Base-by-base conservation (phyloP, 2,797 vertebrate genomes). In the Taeniopygia guttata region DNA sequence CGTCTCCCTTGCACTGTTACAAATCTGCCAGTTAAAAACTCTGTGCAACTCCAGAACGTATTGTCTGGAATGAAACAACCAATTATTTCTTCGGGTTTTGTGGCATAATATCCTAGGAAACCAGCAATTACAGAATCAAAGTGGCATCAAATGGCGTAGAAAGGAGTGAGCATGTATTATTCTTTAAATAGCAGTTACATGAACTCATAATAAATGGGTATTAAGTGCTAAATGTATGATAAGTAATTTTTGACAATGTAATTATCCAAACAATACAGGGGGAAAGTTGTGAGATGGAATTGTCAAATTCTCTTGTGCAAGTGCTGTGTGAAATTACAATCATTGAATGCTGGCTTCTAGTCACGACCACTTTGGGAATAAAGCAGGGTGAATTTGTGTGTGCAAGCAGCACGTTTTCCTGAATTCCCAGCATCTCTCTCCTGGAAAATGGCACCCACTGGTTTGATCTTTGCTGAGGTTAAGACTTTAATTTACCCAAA, bases 51-150 rank as follows among this genome's bases (percentile, higher is more conserved):
- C 90, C 96, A 89, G 97, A 97, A 95, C 76, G 93, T 96, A 98
- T 98, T 98, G 98, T 98, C 97, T 98, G 97, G 90, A 96, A 95
- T 76, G 96, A 97, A 98, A 98, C 97, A 97, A 97, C 93, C 97
- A 98, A 98, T 98, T 98, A 98, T 97, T 97, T 96, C 93, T 98
- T 98, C 98, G 98, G 95, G 96, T 98, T 98, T 96, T 97, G 98
- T 98, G 97, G 97, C 98, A 98, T 98, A 98, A 98, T 98, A 98
- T 97, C 98, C 97, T 97, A 97, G 97, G 96, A 98, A 98, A 98
- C 98, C 97, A 75, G 97, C 97, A 98, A 98, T 98, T 98, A 98
- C 95, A 96, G 97, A 98, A 98, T 98, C 97, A 97, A 96, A 97
- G 96, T 96, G 97, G 97, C 98, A 98, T 97, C 97, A 91, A 93